Conservation (phyloP, 2,797 vertebrate species). For the Gymnothorax reevesii region DNA sequence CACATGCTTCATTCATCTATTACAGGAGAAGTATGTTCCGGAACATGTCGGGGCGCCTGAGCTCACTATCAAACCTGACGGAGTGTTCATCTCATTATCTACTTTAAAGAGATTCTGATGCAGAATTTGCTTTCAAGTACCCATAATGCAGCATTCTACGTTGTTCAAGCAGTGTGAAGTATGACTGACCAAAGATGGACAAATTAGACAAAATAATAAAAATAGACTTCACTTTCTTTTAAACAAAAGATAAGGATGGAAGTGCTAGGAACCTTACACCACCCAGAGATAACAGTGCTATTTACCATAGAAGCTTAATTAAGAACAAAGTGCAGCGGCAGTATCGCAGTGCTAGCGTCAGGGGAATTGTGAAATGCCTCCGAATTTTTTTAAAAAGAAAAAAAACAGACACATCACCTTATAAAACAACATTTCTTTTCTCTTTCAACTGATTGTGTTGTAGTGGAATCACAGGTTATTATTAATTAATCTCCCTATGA, state of each 20-base stretch:
- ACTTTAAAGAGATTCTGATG: constrained; percentile 17
- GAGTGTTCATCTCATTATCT: constrained; percentile 10
- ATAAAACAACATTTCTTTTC: constrained; percentile 43
- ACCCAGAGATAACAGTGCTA: constrained; percentile 2
- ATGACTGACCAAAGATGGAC: constrained; percentile 28
- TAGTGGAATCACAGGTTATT: constrained; percentile 49
- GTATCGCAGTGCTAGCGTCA: background rate
- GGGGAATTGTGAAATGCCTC: background rate
- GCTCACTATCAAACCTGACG: background rate
- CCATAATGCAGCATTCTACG: constrained; percentile 25
- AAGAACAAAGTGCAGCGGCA: background rate
- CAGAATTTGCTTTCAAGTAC: constrained; percentile 38
- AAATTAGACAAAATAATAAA: constrained; percentile 51
- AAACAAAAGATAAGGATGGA: constrained; percentile 42
- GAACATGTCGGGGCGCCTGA: background rate
- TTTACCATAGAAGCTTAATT: background rate
- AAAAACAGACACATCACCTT: background rate
- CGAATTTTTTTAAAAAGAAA: background rate
- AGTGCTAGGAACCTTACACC: constrained; percentile 8
- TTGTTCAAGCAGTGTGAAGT: constrained; percentile 15
- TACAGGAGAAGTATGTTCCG: background rate
- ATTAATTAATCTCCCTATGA: constrained; percentile 26
- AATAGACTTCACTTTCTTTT: constrained; percentile 41
- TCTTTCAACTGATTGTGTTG: constrained; percentile 47
- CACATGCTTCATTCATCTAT: background rate